Conservation (phyloP, 2,113 vertebrate genomes). For the Oreotrochilus melanogaster region DNA sequence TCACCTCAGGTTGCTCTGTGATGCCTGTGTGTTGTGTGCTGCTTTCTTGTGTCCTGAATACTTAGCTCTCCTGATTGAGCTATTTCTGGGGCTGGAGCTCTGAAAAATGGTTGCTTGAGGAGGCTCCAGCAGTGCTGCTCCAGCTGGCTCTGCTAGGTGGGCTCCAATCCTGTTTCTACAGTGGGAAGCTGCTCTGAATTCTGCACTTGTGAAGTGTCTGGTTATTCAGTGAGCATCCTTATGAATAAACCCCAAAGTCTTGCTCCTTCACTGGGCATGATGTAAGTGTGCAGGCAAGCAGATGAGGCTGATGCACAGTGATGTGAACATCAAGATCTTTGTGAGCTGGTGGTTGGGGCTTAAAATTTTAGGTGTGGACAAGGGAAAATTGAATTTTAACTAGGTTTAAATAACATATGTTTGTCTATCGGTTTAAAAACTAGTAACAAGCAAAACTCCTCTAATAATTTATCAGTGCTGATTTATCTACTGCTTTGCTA, state of each 20-base stretch:
- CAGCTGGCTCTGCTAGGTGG: not conserved
- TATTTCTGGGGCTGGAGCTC: not conserved
- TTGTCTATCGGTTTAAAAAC: not conserved
- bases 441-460: not conserved
- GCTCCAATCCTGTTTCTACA: not conserved
- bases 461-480: not conserved
- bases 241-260: not conserved
- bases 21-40: not conserved
- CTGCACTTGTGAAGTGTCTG: rapidly evolving
- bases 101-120: not conserved
- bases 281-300: rapidly evolving
- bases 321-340: not conserved
- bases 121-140: not conserved
- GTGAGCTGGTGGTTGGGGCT: not conserved
- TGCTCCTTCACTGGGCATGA: not conserved
- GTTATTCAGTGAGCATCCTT: not conserved
- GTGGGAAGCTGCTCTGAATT: not conserved
- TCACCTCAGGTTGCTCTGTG: not conserved
- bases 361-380: not conserved
- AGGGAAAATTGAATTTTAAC: not conserved
- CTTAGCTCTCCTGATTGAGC: rapidly evolving
- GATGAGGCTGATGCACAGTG: not conserved
- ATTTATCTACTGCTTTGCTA: not conserved
- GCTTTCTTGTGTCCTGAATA: not conserved
- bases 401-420: not conserved